Percentiles rank a stretch among this genome's conserved stretches.
These are phyloP conservation scores for Pantherophis vulpinus DNA, from an alignment of 2,797 vertebrate genomes.

Conservation along the genomic window DNA sequence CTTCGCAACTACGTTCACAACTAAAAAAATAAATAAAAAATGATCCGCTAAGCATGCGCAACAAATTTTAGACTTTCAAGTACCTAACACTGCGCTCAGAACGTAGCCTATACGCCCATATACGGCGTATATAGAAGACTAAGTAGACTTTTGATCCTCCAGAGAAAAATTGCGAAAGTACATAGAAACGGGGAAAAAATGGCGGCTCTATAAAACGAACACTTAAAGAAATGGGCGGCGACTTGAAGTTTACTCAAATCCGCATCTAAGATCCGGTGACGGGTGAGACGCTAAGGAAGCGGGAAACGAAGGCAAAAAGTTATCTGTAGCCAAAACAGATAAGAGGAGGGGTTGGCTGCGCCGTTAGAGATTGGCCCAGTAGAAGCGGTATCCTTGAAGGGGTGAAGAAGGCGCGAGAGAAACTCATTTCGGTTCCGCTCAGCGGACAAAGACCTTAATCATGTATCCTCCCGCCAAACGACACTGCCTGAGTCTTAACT, in stretches of 20 bases:
- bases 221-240: background rate
- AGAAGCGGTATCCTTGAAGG: conserved; percentile 20
- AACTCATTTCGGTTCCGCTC: background rate
- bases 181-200: background rate
- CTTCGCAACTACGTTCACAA: background rate
- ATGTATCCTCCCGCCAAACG: conserved; percentile 74
- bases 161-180: background rate
- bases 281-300: background rate
- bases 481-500: conserved; percentile 50
- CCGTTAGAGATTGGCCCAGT: conserved; percentile 27
- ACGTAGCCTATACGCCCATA: too few relatives aligned
- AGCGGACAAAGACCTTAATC: background rate
- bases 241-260: background rate
- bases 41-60: background rate
- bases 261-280: background rate
- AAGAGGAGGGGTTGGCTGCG: conserved; percentile 44
- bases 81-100: background rate
- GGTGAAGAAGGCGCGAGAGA: background rate
- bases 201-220: background rate
- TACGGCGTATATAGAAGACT: background rate
- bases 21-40: background rate
- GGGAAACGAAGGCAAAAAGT: background rate
- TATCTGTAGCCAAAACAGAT: background rate
- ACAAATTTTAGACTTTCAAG: background rate
- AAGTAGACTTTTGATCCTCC: background rate